Conservation (phyloP, 2,797 vertebrate genomes). For the Erethizon dorsatum region DNA sequence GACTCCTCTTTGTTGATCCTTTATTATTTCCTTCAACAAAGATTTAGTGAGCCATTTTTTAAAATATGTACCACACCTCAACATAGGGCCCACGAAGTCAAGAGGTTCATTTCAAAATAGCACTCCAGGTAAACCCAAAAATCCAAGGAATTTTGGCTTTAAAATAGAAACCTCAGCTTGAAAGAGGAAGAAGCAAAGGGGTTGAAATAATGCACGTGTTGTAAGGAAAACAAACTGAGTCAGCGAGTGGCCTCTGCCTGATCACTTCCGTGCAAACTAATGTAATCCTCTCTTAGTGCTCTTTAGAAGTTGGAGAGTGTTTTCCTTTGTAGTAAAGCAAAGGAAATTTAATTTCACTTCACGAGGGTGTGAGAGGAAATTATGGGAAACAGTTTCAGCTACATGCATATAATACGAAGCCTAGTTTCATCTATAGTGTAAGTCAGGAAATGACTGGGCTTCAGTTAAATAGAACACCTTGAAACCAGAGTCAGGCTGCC, state of each 20-base stretch:
- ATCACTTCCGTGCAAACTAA: constrained; percentile 28
- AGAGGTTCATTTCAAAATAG: constrained; percentile 11
- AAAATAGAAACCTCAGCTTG: constrained; percentile 25
- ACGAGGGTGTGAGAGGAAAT: constrained; percentile 65
- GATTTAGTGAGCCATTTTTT: background rate
- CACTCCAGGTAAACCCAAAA: background rate
- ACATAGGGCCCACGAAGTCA: background rate
- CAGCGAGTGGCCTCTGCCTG: constrained; percentile 48
- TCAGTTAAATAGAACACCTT: constrained; percentile 64
- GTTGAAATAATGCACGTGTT: background rate
- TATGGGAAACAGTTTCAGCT: constrained; percentile 67
- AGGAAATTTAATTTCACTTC: constrained; percentile 71
- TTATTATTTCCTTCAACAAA: constrained; percentile 31
- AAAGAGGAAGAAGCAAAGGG: background rate
- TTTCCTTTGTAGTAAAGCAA: constrained; percentile 64
- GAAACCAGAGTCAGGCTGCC: constrained; percentile 56
- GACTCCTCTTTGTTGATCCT: background rate
- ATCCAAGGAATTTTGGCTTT: constrained; percentile 36
- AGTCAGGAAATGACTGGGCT: constrained; percentile 37
- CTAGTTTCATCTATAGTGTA: constrained; percentile 43
- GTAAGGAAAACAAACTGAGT: constrained; percentile 67
- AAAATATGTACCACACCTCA: background rate
- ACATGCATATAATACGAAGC: constrained; percentile 47
- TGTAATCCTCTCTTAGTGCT: constrained; percentile 55
- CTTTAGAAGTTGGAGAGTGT: constrained; percentile 63